Base-by-base conservation (phyloP, 2,113 vertebrate genomes). In the pig (Sus scrofa) region DNA sequence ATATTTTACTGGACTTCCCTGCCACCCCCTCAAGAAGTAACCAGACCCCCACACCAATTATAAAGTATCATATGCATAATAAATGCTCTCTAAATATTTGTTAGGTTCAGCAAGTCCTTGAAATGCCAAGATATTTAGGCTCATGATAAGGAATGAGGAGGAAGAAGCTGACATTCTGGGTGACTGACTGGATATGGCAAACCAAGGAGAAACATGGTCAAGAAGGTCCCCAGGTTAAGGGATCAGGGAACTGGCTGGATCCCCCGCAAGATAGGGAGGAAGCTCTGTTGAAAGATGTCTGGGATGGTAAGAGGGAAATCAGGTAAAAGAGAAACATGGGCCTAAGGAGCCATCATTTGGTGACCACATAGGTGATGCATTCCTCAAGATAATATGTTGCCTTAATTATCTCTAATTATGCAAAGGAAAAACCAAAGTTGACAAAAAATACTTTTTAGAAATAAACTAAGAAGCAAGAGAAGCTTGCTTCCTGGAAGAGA, bases 361-460 rank as follows among this genome's bases (percentile, higher is more conserved):
- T 84, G 8, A 30, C 26, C 26, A 50, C 26, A 20, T 6, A 56
- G 18, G 16, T 52, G 27, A 70, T 58, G 7, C 77, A 56, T n/a
- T 83, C 39, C 30, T 91, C 19, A 54, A 63, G 50, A 56, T 81
- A 89, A 27, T 30, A 50, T 26, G 22, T 27, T 93, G 3, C 37
- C 6, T 26, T 58, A 50, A 19, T 73, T 73, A 63, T 44, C 3
- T 89, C 19, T 92, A 71, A 87, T 91, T 79, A 91, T 27, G 44
- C 6, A 44, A 77, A 92, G 81, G 11, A 75, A 86, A 95, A 60
- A 15, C 58, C 3, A 75, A 62, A 95, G 24, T 2, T 78, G 24
- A 90, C 50, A 32, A 26, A 65, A 95, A 96, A 65, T 7, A 79
- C 2, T 19, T 62, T 11, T 58, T 81, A 90, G 86, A 91, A 96